Conservation (phyloP, 2,797 vertebrate genomes). For the Anguilla pacifica region DNA sequence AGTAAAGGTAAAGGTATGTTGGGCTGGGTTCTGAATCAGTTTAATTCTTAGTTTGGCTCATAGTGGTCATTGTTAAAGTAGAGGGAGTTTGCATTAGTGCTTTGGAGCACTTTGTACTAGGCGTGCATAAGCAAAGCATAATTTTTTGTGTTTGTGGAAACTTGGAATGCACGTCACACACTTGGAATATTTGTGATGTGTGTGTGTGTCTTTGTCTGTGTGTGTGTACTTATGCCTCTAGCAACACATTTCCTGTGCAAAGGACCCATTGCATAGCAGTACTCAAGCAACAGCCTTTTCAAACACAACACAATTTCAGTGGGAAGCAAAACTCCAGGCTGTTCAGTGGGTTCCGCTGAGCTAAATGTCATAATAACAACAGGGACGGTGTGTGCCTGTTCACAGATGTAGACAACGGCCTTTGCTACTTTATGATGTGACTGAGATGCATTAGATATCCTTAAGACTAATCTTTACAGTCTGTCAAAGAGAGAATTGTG, state of each 20-base stretch:
- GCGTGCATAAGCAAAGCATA: background rate
- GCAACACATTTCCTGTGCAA: background rate
- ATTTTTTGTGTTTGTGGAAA: background rate
- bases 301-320: background rate
- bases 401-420: background rate
- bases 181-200: background rate
- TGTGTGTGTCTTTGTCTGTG: background rate
- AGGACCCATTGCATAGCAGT: background rate
- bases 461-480: background rate
- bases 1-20: no score
- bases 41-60: background rate
- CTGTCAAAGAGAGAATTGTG: slow-evolving; percentile 1
- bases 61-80: no score
- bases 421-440: background rate
- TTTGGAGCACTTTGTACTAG: no score
- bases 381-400: background rate
- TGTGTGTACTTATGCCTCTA: background rate
- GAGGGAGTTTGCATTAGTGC: no score
- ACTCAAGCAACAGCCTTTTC: no score
- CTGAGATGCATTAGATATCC: background rate
- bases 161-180: background rate
- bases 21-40: background rate
- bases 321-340: background rate
- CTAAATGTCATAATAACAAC: background rate
- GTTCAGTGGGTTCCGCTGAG: background rate